These are phyloP conservation scores for Stramonita haemastoma DNA, from an alignment of 2,888 invertebrate species.

Conservation along the genomic window DNA sequence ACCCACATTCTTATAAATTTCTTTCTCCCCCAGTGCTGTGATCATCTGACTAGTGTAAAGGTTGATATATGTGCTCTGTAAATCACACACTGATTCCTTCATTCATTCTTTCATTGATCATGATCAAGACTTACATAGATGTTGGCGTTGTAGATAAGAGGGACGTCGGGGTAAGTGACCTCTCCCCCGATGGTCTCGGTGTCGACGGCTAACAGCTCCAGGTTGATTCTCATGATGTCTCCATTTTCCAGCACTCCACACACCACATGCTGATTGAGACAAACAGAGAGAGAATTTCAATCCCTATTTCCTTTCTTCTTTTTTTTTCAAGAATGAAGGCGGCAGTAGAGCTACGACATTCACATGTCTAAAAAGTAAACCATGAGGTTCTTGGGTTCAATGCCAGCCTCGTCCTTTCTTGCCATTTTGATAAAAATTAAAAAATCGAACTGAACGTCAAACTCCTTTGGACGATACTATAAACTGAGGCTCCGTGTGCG, in stretches of 20 bases:
- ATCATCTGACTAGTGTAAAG: neutral
- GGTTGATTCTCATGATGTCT: slow-evolving; percentile 66
- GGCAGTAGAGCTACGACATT: too few relatives aligned
- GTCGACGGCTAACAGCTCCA: slow-evolving; percentile 50
- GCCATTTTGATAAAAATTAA: too few relatives aligned
- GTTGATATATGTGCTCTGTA: neutral
- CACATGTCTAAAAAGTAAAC: too few relatives aligned
- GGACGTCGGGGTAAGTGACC: slow-evolving; percentile 50
- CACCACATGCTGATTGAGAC: slow-evolving; percentile 21
- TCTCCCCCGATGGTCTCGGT: slow-evolving; percentile 47
- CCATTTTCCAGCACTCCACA: slow-evolving; percentile 47
- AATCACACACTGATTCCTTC: neutral
- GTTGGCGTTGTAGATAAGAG: slow-evolving; percentile 56
- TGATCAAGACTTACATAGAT: slow-evolving; percentile 50
- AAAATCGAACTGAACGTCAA: too few relatives aligned
- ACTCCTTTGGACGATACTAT: too few relatives aligned
- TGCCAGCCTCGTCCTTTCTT: too few relatives aligned
- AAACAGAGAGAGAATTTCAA: neutral
- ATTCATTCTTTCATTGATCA: neutral
- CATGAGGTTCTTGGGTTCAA: too few relatives aligned
- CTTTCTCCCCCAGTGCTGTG: too few relatives aligned
- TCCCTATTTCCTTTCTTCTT: too few relatives aligned
- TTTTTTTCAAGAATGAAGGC: too few relatives aligned
- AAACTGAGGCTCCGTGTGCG: too few relatives aligned
- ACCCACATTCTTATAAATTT: too few relatives aligned